phyloP scores from a whole-genome alignment of 2,797 vertebrate genomes.

The Pelobates cultripes region DNA sequence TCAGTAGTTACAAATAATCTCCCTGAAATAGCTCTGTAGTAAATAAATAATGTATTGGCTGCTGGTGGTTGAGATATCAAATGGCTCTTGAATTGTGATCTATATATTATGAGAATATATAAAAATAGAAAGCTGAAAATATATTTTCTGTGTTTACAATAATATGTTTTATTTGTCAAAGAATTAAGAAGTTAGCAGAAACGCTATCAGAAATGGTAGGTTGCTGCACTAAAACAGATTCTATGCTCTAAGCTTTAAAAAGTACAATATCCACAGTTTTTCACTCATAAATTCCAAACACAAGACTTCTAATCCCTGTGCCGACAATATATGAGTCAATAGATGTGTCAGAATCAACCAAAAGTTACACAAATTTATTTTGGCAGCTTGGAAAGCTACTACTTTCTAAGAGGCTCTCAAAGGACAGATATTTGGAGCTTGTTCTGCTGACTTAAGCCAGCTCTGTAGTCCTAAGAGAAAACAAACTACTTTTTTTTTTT shows the following conservation, averaged over 20 bases:
- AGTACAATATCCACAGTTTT: neutral
- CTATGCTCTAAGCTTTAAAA: neutral
- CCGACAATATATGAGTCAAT: slow-evolving; percentile 35
- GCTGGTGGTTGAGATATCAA: no score
- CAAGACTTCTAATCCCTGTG: slow-evolving; percentile 16
- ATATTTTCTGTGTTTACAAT: no score
- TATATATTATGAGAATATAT: no score
- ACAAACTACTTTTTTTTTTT: slow-evolving; percentile 33
- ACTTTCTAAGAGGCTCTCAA: slow-evolving; percentile 34
- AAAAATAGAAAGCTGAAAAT: no score
- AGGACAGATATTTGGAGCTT: slow-evolving; percentile 36
- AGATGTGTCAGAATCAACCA: slow-evolving; percentile 34
- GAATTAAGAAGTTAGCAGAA: no score
- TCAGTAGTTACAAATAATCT: no score
- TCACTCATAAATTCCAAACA: slow-evolving; percentile 8
- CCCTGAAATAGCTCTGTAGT: no score
- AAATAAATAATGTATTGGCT: no score
- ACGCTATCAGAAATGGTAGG: no score
- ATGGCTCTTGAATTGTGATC: no score
- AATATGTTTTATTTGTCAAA: no score
- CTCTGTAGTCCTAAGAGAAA: slow-evolving; percentile 29
- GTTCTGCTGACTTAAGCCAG: slow-evolving; percentile 35
- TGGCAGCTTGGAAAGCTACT: slow-evolving; percentile 32
- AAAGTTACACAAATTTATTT: slow-evolving; percentile 40
- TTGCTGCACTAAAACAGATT: neutral